Conservation (phyloP, 2,113 vertebrate species). For the Pachycephala philippinensis region DNA sequence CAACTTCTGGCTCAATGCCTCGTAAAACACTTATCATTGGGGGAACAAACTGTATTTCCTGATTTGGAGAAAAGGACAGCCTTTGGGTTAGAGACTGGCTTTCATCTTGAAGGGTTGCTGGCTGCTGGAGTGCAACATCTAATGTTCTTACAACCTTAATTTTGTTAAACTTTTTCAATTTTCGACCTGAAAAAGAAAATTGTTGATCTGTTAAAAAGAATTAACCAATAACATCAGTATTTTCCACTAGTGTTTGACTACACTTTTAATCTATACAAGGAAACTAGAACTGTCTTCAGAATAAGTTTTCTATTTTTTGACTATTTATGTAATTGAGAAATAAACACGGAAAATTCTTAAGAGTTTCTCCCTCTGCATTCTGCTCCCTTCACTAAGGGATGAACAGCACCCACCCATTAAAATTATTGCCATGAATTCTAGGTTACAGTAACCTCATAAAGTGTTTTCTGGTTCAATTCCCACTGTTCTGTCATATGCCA, state of each 20-base stretch:
- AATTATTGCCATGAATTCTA: conserved; percentile 25
- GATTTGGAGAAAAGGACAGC: conserved; percentile 78
- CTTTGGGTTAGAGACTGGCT: conserved; percentile 76
- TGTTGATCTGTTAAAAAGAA: neutral
- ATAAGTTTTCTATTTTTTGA: neutral
- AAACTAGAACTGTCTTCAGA: neutral
- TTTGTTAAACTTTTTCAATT: conserved; percentile 91
- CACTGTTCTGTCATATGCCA: neutral
- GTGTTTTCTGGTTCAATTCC: conserved; percentile 40
- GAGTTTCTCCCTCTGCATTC: neutral
- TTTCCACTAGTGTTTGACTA: neutral
- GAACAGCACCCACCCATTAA: conserved; percentile 14
- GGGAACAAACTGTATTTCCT: conserved; percentile 84
- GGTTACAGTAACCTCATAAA: conserved; percentile 58
- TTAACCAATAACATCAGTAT: neutral
- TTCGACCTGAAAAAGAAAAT: conserved; percentile 81
- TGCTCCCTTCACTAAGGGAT: neutral
- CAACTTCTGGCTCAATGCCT: conserved; percentile 89
- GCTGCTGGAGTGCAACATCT: conserved; percentile 81
- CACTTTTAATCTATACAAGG: neutral
- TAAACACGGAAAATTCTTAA: conserved; percentile 17
- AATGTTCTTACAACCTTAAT: conserved; percentile 82
- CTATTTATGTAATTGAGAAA: neutral
- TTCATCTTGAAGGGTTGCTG: conserved; percentile 74
- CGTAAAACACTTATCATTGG: conserved; percentile 86